phyloP scores from a whole-genome alignment of 2,888 invertebrate genomes.

The Mycalesis mineus region DNA sequence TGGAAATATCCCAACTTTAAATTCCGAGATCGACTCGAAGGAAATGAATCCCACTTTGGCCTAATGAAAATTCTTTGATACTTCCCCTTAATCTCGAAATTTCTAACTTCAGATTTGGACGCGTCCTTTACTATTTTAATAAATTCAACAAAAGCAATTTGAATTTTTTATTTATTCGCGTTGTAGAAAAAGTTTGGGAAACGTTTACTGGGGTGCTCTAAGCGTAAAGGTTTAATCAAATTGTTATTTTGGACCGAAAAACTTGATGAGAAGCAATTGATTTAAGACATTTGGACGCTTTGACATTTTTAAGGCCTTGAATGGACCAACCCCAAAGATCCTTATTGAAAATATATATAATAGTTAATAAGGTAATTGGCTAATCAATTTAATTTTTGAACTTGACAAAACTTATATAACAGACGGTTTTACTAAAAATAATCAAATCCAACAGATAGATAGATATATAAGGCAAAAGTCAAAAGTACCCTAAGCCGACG shows the following conservation, averaged over 20 bases:
- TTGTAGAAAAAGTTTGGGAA: not conserved
- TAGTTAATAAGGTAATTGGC: too few relatives aligned
- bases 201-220: not conserved
- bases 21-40: constrained; percentile 51
- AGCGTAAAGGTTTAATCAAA: not conserved
- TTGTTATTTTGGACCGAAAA: not conserved
- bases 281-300: too few relatives aligned
- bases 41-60: constrained; percentile 69
- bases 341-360: too few relatives aligned
- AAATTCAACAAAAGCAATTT: constrained; percentile 17
- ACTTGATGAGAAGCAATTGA: not conserved
- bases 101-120: constrained; percentile 38
- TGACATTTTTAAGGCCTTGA: too few relatives aligned
- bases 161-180: constrained; percentile 1
- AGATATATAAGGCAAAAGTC: too few relatives aligned
- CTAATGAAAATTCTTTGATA: constrained; percentile 73
- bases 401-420: too few relatives aligned
- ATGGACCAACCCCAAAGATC: too few relatives aligned
- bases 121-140: constrained; percentile 28
- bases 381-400: too few relatives aligned
- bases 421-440: too few relatives aligned
- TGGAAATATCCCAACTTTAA: constrained; percentile 53
- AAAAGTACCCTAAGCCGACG: too few relatives aligned
- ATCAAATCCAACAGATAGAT: too few relatives aligned
- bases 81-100: constrained; percentile 43